A percentile compares a stretch with the other conserved stretches of the same genome.
These are phyloP conservation scores for Exaiptasia diaphana DNA, from an alignment of 64 coral and sea anemone species.

Conservation along the genomic window DNA sequence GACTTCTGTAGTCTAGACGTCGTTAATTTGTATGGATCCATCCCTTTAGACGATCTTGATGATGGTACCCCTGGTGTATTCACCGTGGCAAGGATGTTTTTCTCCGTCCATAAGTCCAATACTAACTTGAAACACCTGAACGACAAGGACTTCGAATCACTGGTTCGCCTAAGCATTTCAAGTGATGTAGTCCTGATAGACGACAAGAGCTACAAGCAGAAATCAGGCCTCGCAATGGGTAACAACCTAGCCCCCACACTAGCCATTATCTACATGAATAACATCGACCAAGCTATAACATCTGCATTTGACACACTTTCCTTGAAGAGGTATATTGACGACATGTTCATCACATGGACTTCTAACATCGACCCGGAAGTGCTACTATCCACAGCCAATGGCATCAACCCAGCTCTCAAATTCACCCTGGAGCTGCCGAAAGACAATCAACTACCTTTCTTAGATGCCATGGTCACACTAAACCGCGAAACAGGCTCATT, in stretches of 20 bases:
- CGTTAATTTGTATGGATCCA: background rate
- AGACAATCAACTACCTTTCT: background rate
- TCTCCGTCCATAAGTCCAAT: background rate
- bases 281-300: background rate
- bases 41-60: background rate
- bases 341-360: background rate
- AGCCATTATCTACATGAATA: background rate
- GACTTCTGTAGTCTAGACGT: background rate
- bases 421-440: background rate
- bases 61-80: background rate
- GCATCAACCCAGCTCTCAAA: background rate
- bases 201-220: background rate
- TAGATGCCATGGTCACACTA: background rate
- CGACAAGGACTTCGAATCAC: background rate
- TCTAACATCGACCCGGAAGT: background rate
- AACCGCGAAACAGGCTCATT: background rate
- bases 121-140: background rate
- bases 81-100: background rate
- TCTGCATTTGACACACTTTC: background rate
- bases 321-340: background rate
- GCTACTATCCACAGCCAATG: background rate
- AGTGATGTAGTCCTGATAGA: slow-evolving; percentile 1
- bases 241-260: background rate
- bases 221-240: background rate
- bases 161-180: background rate